Evolutionary conservation across 2,888 invertebrate genomes (phyloP).

Genomic region (Incurvaria masculella): DNA sequence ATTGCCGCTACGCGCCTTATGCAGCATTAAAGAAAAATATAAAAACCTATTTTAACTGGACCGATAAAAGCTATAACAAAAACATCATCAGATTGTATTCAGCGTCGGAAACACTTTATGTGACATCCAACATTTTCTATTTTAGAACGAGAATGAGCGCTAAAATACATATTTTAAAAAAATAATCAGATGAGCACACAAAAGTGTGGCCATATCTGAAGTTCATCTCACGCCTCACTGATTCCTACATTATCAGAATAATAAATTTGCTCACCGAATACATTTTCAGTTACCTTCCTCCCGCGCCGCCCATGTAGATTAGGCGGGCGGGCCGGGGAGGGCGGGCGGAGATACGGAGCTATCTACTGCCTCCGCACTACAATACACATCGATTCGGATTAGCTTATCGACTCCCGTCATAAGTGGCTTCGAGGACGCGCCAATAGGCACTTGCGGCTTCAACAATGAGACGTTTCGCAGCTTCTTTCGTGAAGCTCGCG

Average conservation of each 20-base stretch:
- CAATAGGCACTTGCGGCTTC: constrained; percentile 45
- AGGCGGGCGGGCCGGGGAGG: neutral
- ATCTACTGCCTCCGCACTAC: constrained; percentile 16
- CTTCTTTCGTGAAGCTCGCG: constrained; percentile 38
- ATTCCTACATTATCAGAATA: neutral
- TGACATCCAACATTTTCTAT: no score
- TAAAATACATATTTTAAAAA: no score
- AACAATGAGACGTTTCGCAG: constrained; percentile 42
- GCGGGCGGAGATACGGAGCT: neutral
- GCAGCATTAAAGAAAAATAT: no score
- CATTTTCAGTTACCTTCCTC: neutral
- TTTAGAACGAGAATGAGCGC: no score
- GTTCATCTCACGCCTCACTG: neutral
- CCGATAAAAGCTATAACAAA: no score
- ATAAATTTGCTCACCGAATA: neutral
- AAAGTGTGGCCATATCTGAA: neutral
- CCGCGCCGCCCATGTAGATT: neutral
- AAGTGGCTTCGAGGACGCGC: constrained; percentile 38
- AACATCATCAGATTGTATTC: no score
- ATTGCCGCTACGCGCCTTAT: no score
- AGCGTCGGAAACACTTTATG: no score
- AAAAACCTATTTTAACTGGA: no score
- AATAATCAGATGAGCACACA: no score
- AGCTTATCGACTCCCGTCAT: constrained; percentile 41
- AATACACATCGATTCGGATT: constrained; percentile 43